Percentiles rank a stretch among this genome's conserved stretches.
These are phyloP conservation scores for Urocynchramus pylzowi DNA, from an alignment of 2,113 vertebrate species.

Conservation along the genomic window DNA sequence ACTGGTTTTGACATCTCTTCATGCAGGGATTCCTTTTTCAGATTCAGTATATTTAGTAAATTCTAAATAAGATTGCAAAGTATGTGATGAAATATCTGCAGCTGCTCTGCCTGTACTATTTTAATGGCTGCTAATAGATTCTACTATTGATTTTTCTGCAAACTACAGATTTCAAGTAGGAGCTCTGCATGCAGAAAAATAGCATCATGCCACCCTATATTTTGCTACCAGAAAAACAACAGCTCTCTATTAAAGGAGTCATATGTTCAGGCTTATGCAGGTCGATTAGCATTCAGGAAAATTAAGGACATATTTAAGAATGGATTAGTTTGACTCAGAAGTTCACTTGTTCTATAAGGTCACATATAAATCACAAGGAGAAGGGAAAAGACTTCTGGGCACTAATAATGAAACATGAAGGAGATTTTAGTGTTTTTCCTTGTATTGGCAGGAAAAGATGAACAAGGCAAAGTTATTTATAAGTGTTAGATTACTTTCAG, in stretches of 20 bases:
- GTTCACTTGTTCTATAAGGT: neutral
- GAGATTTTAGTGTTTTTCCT: neutral
- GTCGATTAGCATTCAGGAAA: neutral
- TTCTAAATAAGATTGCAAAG: neutral
- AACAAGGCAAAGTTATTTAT: neutral
- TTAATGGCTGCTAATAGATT: neutral
- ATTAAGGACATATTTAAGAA: neutral
- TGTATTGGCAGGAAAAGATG: neutral
- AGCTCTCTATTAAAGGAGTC: neutral
- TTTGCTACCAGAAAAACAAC: slow-evolving; percentile 1
- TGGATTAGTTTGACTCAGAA: neutral
- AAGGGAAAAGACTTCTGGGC: neutral
- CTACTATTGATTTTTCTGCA: slow-evolving; percentile 2
- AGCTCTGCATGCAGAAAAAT: neutral
- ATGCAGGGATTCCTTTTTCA: neutral
- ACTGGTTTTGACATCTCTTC: neutral
- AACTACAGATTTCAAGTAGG: neutral
- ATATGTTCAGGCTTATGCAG: neutral
- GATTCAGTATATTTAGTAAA: neutral
- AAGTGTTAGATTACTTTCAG: neutral
- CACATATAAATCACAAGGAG: neutral
- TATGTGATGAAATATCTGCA: neutral
- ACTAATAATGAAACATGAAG: neutral
- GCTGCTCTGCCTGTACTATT: neutral
- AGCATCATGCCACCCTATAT: neutral